phyloP scores from a whole-genome alignment of 1,140 invertebrate species.

The Pseudomyrmex gracilis region DNA sequence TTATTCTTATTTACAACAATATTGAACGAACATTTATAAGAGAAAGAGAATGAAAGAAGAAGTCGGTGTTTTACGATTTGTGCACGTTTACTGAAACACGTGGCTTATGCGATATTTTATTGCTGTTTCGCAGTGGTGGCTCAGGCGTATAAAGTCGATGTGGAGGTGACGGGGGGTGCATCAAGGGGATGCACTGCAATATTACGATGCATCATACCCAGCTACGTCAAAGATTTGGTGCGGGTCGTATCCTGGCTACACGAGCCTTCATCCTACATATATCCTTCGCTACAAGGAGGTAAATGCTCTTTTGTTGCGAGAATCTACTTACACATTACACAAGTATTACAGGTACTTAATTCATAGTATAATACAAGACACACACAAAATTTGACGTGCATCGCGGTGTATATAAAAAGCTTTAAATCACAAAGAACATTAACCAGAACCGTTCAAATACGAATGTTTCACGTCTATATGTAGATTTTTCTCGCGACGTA shows the following conservation, averaged over 20 bases:
- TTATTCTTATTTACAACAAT: background rate
- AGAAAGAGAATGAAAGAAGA: no score
- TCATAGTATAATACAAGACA: no score
- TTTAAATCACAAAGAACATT: background rate
- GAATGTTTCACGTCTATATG: background rate
- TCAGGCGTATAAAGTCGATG: conserved; percentile 92
- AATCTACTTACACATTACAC: background rate
- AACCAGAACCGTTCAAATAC: background rate
- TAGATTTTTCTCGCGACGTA: background rate
- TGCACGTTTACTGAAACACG: conserved; percentile 3
- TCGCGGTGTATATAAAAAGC: background rate
- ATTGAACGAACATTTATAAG: conserved; percentile 18
- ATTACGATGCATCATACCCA: conserved; percentile 92
- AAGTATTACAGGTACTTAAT: background rate
- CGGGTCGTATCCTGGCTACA: conserved; percentile 93
- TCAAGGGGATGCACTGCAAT: conserved; percentile 93
- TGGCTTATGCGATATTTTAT: conserved; percentile 37
- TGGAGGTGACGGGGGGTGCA: conserved; percentile 89
- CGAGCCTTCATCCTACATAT: conserved; percentile 91
- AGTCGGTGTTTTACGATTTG: conserved; percentile 29
- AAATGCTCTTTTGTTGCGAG: conserved; percentile 66
- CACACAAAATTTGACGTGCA: background rate
- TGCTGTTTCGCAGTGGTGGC: conserved; percentile 89
- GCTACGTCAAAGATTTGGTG: conserved; percentile 93
- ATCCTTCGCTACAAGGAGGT: conserved; percentile 92